Evolutionary conservation across 2,797 vertebrate species (phyloP).

Genomic region (Phalloptychus januarius): DNA sequence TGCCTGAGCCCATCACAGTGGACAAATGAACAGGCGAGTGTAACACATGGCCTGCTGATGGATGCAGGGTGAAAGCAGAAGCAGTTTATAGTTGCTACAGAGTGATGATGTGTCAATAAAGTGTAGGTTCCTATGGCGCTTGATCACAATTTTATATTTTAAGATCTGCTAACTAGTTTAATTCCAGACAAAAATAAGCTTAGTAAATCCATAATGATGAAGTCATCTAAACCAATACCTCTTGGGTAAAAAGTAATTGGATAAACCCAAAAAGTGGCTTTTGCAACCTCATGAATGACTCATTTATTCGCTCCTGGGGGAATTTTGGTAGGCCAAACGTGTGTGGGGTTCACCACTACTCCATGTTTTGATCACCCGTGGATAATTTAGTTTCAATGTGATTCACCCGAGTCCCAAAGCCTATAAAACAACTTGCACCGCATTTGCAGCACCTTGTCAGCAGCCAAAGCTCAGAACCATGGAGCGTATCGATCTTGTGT

Average conservation of each 20-base stretch:
- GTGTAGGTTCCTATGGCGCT: neutral
- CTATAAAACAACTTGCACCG: neutral
- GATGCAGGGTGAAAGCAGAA: slow-evolving; percentile 9
- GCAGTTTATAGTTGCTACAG: slow-evolving; percentile 4
- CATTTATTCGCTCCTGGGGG: neutral
- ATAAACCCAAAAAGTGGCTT: neutral
- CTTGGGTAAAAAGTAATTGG: neutral
- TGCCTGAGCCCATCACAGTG: slow-evolving; percentile 69
- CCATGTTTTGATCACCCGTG: neutral
- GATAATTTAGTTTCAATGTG: neutral
- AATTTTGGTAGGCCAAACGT: neutral
- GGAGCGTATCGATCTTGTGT: too few relatives aligned
- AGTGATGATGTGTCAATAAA: slow-evolving; percentile 1
- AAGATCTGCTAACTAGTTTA: neutral
- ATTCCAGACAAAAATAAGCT: neutral
- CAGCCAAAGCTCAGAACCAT: neutral
- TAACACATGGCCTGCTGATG: slow-evolving; percentile 48
- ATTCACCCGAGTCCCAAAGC: neutral
- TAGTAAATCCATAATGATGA: neutral
- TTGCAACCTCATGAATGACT: neutral
- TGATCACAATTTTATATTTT: neutral
- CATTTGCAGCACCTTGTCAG: neutral
- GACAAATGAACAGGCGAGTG: slow-evolving; percentile 67
- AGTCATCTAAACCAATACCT: neutral
- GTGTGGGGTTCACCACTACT: neutral